Conservation (phyloP, 2,888 invertebrate species). For the Blastobasis lacticolella region DNA sequence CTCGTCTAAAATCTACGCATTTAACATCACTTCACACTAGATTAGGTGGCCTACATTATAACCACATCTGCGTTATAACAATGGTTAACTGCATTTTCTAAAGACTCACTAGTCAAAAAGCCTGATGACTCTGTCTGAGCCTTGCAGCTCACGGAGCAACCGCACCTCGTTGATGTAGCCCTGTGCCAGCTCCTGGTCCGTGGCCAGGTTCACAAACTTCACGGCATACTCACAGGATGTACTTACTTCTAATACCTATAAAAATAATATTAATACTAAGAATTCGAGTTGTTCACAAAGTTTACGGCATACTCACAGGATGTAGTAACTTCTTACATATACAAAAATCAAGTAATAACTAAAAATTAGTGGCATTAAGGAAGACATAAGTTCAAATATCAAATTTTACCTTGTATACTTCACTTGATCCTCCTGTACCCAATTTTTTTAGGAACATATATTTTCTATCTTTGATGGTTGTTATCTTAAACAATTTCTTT, state of each 20-base stretch:
- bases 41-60: no score
- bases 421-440: conserved; percentile 93
- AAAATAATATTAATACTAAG: not conserved
- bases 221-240: conserved; percentile 80
- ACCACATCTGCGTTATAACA: no score
- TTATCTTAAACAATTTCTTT: conserved; percentile 60
- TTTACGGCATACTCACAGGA: not conserved
- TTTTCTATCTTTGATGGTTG: conserved; percentile 79
- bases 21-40: no score
- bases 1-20: no score
- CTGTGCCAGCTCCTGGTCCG: conserved; percentile 80
- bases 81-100: no score
- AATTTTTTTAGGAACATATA: conserved; percentile 84
- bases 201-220: conserved; percentile 87
- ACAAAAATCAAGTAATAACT: no score
- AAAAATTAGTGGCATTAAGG: no score
- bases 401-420: conserved; percentile 77
- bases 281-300: not conserved
- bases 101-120: conserved; percentile 89
- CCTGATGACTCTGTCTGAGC: conserved; percentile 86
- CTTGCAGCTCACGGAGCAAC: conserved; percentile 85
- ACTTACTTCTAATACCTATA: conserved; percentile 76
- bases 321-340: not conserved
- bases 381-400: not conserved
- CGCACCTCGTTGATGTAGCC: conserved; percentile 93